Evolutionary conservation across 1,140 invertebrate species (phyloP), one percentile per base, ranked within the genome.

Genomic region (Colletes latitarsis): DNA sequence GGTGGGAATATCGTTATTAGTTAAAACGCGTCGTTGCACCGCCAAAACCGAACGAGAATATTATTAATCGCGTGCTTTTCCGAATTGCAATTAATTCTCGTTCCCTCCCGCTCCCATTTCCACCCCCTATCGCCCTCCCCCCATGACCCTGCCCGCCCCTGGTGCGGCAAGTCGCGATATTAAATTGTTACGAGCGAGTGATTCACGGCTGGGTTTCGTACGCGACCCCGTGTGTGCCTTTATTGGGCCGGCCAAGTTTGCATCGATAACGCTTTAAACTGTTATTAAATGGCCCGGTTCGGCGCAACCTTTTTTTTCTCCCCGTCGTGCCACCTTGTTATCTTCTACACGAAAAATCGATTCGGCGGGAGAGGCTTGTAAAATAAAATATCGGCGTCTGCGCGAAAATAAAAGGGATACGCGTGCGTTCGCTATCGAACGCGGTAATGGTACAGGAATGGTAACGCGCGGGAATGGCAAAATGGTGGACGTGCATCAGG

Each of bases 41-140:
- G 69, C 49, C 14, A 43, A 77, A 77, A 6, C 43, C 19, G 49
- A 14, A 73, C 71, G 21, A 10, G 41, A 30, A 8, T 19, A 19
- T 77, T 60, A 70, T 60, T 52, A 69, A 70, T 60, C 10, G 41
- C 43, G 66, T 41, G 55, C 30, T 52, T 62, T 69, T 70, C 69
- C 63, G 30, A 69, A 77, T 60, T 46, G 53, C 75, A 77, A 77
- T 77, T 77, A 69, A 77, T 77, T 30, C 17, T 17, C 53, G 21
- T 15, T 12, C 21, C 17, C 14, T 30, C 15, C 21, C 19, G 4
- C 46, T n/a, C 10, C 6, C 1, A 30, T 30, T 30, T 46, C 43
- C 43, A 9, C 43, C 43, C 43, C 43, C 6, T 46, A 9, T 46
- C 43, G 6, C 43, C 9, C 9, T 9, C 43, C 6, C 5, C 9